Evolutionary conservation across 1,140 invertebrate genomes (phyloP), one percentile per base, ranked within the genome.

Genomic region (Anadara kagoshimensis): DNA sequence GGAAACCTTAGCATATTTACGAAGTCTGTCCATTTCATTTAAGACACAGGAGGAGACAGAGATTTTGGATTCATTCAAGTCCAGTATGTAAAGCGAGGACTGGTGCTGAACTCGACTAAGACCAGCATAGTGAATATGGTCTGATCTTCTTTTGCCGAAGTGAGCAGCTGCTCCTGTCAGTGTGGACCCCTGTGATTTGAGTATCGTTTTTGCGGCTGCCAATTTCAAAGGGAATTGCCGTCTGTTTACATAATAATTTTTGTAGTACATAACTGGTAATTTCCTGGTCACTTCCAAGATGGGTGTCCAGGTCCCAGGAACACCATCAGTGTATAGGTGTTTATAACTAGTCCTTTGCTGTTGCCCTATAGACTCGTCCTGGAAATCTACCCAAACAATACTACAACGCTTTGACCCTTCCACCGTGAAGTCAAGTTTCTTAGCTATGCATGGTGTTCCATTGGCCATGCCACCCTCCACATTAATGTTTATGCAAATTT

Each of bases 381-480:
- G 51, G 22, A 67, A 67, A 18, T 67, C 12, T 20, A 67, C 53
- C n/a, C n/a, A n/a, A n/a, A n/a, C n/a, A n/a, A n/a, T n/a, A n/a
- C n/a, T n/a, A n/a, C n/a, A n/a, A n/a, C n/a, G n/a, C n/a, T n/a
- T n/a, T n/a, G n/a, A n/a, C n/a, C 20, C 14, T 49, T 22, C 59
- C 10, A 62, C 29, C 14, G 43, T 45, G 22, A n/a, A 62, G 18
- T 62, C 59, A 26, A 62, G 26, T 8, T 47, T 26, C 16, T n/a
- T 62, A 24, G 45, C 14, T 16, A 47, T 47, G 24, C 47, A 7
- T 18, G 61, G 16, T 36, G 69, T 36, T 8, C 69, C 69, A 65
- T 72, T 72, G 56, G 69, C 47, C 3, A 72, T n/a, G 41, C 70
- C 70, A 66, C 66, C 70, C 47, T 66, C 70, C 56, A 73, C 56